A percentile compares a stretch with the other conserved stretches of the same genome.
These are phyloP conservation scores for Dendrocincla fuliginosa DNA, from an alignment of 2,797 vertebrate species.

Conservation along the genomic window DNA sequence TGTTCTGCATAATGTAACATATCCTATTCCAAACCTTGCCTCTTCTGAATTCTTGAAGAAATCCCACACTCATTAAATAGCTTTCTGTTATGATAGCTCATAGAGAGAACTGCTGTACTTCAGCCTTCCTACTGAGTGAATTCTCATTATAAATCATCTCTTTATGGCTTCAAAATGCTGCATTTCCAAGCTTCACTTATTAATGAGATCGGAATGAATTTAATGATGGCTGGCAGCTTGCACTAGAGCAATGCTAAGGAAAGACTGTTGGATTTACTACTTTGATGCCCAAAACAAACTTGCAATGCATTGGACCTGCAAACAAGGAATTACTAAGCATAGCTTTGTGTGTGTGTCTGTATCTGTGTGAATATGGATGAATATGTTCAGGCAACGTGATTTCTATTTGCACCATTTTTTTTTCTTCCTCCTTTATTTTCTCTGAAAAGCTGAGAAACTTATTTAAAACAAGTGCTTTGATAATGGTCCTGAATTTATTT, in stretches of 20 bases:
- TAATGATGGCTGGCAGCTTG: constrained; percentile 63
- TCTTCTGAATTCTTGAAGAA: constrained; percentile 54
- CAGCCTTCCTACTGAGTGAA: constrained; percentile 64
- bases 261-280: constrained; percentile 58
- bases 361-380: neutral
- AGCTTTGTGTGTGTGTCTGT: neutral
- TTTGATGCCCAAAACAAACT: constrained; percentile 15
- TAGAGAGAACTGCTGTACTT: constrained; percentile 52
- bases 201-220: constrained; percentile 72
- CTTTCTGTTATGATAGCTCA: constrained; percentile 68
- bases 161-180: constrained; percentile 69
- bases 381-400: neutral
- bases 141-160: constrained; percentile 74
- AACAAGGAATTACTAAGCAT: constrained; percentile 22
- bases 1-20: constrained; percentile 23
- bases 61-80: constrained; percentile 67
- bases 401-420: constrained; percentile 24
- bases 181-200: constrained; percentile 59
- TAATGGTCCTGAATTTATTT: constrained; percentile 44
- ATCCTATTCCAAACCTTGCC: constrained; percentile 36
- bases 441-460: neutral
- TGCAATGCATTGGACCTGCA: neutral
- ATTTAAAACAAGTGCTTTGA: neutral
- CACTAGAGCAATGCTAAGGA: constrained; percentile 1
- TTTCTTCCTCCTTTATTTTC: constrained; percentile 6